Evolutionary conservation across 2,888 invertebrate species (phyloP).

Genomic region (Andrena trimmerana): DNA sequence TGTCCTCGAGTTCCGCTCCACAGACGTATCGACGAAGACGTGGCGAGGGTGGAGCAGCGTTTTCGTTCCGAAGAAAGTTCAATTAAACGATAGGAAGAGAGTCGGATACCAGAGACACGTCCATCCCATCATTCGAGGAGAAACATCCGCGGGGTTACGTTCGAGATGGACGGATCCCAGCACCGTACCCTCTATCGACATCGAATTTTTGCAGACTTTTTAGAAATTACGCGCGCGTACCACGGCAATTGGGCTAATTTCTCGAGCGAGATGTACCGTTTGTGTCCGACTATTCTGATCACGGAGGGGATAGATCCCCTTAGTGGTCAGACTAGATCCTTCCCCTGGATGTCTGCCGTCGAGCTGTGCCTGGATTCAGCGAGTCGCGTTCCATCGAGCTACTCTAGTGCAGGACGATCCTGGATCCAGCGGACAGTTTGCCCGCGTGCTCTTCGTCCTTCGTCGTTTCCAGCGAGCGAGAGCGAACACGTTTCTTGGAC

Average conservation of each 20-base stretch:
- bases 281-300: neutral
- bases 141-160: neutral
- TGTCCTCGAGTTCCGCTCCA: conserved; percentile 25
- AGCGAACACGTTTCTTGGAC: conserved; percentile 5
- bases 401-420: neutral
- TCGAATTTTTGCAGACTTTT: conserved; percentile 38
- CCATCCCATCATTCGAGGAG: conserved; percentile 1
- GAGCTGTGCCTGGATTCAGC: neutral
- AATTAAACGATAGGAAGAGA: neutral
- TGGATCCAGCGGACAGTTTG: neutral
- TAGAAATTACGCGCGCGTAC: neutral
- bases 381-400: neutral
- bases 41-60: neutral
- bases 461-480: conserved; percentile 33
- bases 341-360: neutral
- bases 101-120: conserved; percentile 19
- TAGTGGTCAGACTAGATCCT: neutral
- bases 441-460: conserved; percentile 23
- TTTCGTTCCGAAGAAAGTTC: neutral
- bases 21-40: conserved; percentile 20
- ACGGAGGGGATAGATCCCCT: neutral
- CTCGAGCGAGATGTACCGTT: neutral
- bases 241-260: neutral
- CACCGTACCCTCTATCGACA: conserved; percentile 20
- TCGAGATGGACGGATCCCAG: neutral